These are phyloP conservation scores for Deilephila porcellus DNA, from an alignment of 2,888 invertebrate species.

Conservation along the genomic window DNA sequence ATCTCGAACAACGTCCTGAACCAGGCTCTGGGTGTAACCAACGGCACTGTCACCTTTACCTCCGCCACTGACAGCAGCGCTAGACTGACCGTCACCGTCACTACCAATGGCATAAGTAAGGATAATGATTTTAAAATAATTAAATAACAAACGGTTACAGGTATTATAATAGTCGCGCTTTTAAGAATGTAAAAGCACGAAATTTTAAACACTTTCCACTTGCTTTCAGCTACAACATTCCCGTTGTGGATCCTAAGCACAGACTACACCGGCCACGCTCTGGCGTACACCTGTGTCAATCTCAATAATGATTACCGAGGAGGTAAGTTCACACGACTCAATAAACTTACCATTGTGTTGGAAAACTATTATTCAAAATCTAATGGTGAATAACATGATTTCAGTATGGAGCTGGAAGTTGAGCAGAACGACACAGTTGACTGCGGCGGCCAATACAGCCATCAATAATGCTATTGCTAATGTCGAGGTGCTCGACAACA, in stretches of 20 bases:
- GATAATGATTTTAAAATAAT: neutral
- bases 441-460: conserved; percentile 42
- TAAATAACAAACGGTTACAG: neutral
- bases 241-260: conserved; percentile 71
- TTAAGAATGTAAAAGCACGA: conserved; percentile 3
- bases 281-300: conserved; percentile 86
- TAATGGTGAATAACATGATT: conserved; percentile 29
- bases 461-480: conserved; percentile 54
- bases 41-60: conserved; percentile 47
- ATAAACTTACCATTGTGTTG: neutral
- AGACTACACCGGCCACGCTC: conserved; percentile 85
- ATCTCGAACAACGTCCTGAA: conserved; percentile 54
- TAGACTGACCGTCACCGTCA: conserved; percentile 55
- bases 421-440: conserved; percentile 57
- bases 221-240: conserved; percentile 53
- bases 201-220: conserved; percentile 6
- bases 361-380: neutral
- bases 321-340: conserved; percentile 53
- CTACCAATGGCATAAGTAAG: conserved; percentile 48
- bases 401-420: conserved; percentile 77
- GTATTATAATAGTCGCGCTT: neutral
- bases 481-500: conserved; percentile 57
- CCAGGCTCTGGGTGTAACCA: conserved; percentile 46
- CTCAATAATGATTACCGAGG: conserved; percentile 55
- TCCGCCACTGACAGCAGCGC: conserved; percentile 53